Evolutionary conservation across 2,888 invertebrate species (phyloP), one percentile per base, ranked within the genome.

Genomic region (Neoaliturus tenellus): DNA sequence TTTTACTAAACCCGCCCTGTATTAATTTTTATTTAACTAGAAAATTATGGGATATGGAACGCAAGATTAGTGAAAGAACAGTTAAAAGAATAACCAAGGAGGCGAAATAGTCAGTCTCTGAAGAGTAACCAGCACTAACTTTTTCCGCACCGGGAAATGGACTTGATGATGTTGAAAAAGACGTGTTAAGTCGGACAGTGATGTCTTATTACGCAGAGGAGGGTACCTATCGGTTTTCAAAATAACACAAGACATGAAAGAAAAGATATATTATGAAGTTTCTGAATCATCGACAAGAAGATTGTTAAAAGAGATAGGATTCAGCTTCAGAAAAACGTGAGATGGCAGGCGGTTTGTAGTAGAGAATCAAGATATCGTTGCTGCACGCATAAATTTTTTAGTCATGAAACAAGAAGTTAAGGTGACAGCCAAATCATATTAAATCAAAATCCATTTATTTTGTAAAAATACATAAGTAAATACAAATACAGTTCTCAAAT

Each of bases 141-240:
- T 44, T 44, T 62, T 62, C 62, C 10, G 20, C 25, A n/a, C 62
- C 62, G 12, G 62, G 62, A 20, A 14, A 62, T 14, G 75, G 44
- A 12, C 31, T 71, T 10, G 44, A 82, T 33, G 55, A 82, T 73
- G 48, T 82, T 75, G 55, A 82, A 20, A 80, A 80, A 0, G 67
- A 83, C 25, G 33, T 83, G 28, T 39, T 82, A 23, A 83, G 83
- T 48, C 28, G 62, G 51, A 81, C 41, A 14, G 14, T 83, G 1
- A 35, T 80, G 69, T 48, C 33, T 81, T 84, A 71, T 81, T 81
- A 81, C 55, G 69, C 69, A 23, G 71, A 4, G 35, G 55, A 35
- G n/a, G 51, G 48, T 67, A 48, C 71, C 81, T 73, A 4, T 67
- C 84, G 1, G 35, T 1, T 4, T n/a, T 25, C 33, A 84, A 84